Evolutionary conservation across 2,888 invertebrate genomes (phyloP), one percentile per base, ranked within the genome.

Genomic region (Ennomos quercinarius): DNA sequence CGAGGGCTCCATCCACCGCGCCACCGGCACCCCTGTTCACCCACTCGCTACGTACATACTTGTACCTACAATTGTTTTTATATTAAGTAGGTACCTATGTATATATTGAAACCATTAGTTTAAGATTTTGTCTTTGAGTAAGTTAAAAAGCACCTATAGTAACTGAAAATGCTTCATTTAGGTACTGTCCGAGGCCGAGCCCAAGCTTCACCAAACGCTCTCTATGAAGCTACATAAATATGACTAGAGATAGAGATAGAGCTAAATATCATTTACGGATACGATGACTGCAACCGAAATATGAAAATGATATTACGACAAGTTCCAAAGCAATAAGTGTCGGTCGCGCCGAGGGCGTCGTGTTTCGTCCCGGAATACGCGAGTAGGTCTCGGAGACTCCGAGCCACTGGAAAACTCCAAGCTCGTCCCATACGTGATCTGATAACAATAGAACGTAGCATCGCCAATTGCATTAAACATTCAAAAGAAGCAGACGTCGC

Each of bases 391-490:
- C 79, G 71, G 70, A 79, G 80, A 79, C 79, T 71, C 50, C 50
- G 38, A 27, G 27, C 27, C 6, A 27, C 27, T 5, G 27, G 27
- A 27, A 27, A 27, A 17, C 37, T 10, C 38, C 37, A 40, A 77
- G 72, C 66, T 47, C 64, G 66, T 66, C 71, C 70, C 73, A 70
- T 72, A 78, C 78, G 78, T 78, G 78, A 78, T 78, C 78, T 75
- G 78, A 78, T 75, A 73, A 71, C 73, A 66, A 77, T 74, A 74
- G 72, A 72, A 66, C 77, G 78, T 78, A 68, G 79, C 80, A 78
- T 80, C 78, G 85, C 72, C 77, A 77, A 81, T 81, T 78, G 72
- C 84, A 91, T 92, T 85, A 91, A 91, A 89, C 80, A 90, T 92
- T 91, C 88, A 90, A 67, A 61, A 75, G 72, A 64, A 80, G 75